phyloP scores from a whole-genome alignment of 37 sponge, comb jelly and placozoan genomes.

The Chondrosia reniformis region DNA sequence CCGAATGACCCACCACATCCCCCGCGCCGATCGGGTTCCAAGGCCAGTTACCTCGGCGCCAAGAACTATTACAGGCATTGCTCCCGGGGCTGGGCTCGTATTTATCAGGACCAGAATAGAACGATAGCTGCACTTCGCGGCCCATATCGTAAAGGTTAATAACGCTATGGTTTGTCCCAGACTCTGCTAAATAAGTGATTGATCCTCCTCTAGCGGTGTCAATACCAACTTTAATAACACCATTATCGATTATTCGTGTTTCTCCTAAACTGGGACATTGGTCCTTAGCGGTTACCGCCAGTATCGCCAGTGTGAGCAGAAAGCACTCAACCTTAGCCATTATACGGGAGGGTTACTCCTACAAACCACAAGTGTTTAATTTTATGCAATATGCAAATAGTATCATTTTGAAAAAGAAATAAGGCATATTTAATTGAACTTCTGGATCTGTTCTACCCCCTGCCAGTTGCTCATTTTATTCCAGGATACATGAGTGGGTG shows the following conservation, averaged over 20 bases:
- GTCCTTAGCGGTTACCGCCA: no score
- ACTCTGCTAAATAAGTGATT: conserved; percentile 18
- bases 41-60: conserved; percentile 32
- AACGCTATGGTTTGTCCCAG: not conserved
- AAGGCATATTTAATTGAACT: no score
- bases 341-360: no score
- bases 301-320: no score
- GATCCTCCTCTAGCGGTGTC: conserved; percentile 20
- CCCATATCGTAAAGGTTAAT: conserved; percentile 41
- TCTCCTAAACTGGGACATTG: no score
- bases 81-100: conserved; percentile 35
- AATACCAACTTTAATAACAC: conserved; percentile 16
- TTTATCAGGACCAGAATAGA: conserved; percentile 26
- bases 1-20: conserved; percentile 14
- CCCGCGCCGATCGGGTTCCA: conserved; percentile 43
- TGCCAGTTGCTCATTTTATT: no score
- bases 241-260: conserved; percentile 28
- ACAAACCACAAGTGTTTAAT: no score
- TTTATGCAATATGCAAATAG: no score
- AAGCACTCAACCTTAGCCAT: no score
- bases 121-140: conserved; percentile 36
- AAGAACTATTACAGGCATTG: conserved; percentile 21
- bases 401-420: no score
- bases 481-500: no score
- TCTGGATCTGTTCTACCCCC: no score